Percentiles rank a stretch among this genome's conserved stretches.
phyloP scores from a whole-genome alignment of 2,113 vertebrate species.

The Dromas ardeola region DNA sequence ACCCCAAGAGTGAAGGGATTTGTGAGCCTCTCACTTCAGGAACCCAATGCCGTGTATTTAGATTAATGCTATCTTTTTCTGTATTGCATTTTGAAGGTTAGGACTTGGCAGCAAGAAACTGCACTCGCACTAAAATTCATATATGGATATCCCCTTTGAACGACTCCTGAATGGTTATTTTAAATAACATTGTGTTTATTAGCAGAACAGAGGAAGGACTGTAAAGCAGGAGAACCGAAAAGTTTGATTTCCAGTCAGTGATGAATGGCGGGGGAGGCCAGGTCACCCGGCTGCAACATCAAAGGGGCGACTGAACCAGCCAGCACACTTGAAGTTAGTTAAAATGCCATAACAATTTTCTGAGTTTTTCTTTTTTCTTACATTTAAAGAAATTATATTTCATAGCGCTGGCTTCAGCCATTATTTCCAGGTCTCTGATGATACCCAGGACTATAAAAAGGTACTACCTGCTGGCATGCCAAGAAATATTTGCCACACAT shows the following conservation, averaged over 20 bases:
- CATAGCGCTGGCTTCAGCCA: slow-evolving; percentile 8
- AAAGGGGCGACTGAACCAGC: slow-evolving; percentile 52
- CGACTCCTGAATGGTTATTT: slow-evolving; percentile 17
- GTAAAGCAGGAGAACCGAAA: slow-evolving; percentile 32
- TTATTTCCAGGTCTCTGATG: slow-evolving; percentile 1
- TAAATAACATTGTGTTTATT: slow-evolving; percentile 60
- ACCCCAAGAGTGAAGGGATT: not conserved
- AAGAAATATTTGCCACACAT: not conserved
- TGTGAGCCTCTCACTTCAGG: not conserved
- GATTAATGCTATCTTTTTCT: not conserved
- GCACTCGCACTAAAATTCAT: slow-evolving; percentile 36
- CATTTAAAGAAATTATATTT: slow-evolving; percentile 58
- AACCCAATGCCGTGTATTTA: fast-evolving
- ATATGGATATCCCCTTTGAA: slow-evolving; percentile 57
- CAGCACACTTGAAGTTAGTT: slow-evolving; percentile 63
- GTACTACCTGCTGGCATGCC: not conserved
- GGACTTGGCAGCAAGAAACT: not conserved
- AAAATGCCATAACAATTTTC: slow-evolving; percentile 51
- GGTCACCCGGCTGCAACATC: slow-evolving; percentile 61
- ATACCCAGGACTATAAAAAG: not conserved
- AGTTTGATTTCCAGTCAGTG: slow-evolving; percentile 56
- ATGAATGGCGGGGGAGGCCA: slow-evolving; percentile 58
- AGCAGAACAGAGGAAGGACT: slow-evolving; percentile 51
- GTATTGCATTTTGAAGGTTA: not conserved
- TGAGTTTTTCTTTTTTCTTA: slow-evolving; percentile 48